Base-by-base conservation (phyloP, 2,113 vertebrate genomes). In the Alexandromys fortis region DNA sequence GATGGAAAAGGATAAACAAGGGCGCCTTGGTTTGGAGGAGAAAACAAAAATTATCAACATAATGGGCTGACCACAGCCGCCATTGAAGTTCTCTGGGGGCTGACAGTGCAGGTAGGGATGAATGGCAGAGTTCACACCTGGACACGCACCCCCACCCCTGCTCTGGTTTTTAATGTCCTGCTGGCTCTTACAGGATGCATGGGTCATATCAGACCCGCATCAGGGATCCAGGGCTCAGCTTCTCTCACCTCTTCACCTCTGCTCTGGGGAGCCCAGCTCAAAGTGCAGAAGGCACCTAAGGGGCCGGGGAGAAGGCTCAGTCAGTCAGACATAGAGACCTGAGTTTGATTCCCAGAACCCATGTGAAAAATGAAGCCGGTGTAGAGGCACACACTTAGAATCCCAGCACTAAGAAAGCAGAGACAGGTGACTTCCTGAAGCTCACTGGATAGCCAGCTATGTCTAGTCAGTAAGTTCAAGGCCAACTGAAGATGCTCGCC, bases 11-110 rank as follows among this genome's bases (percentile, higher is more conserved):
- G 97, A 98, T 86, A 97, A 98, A 97, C 86, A 98, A 94, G 83
- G 22, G 67, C 85, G 91, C 95, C 96, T 98, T 97, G 97, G 97
- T 98, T 97, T 97, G 94, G 77, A 96, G 94, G 88, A 97, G 97
- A 97, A 98, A 98, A 90, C 2, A 89, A 97, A 98, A 98, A 98
- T 98, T 98, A 98, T 97, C 95, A 92, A 97, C 96, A 98, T 97
- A 98, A 97, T 97, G 94, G 93, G 94, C 97, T 98, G 98, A 98
- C 98, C 98, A 97, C 98, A 55, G 49, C 49, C 12, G 97, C 98
- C 98, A 96, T 98, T 98, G 94, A 97, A 98, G 97, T 98, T 98
- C 89, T 96, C 97, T 95, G 97, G 98, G 98, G 93, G 98, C 98
- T 98, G 98, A 98, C 98, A 94, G 33, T 13, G 94, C 98, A 97